Percentiles rank a stretch among this genome's conserved stretches.
These are phyloP conservation scores for Passer domesticus DNA, from an alignment of 2,113 vertebrate species.

Conservation along the genomic window DNA sequence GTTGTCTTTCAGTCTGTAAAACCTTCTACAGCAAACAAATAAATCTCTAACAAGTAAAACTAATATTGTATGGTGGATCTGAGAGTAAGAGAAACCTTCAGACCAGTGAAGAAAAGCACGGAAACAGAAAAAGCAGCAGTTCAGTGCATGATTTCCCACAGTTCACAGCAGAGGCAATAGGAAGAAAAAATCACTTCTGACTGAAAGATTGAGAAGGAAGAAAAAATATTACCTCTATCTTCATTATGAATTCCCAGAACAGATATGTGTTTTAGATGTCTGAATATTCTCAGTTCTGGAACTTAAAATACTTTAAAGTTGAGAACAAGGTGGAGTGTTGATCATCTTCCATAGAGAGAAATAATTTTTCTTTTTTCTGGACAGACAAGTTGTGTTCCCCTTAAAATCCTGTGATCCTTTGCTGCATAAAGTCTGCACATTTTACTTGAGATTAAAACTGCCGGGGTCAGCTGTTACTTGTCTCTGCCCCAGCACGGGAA, in stretches of 20 bases:
- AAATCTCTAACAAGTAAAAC: background rate
- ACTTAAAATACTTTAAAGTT: background rate
- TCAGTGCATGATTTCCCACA: background rate
- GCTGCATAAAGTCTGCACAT: background rate
- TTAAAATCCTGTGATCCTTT: background rate
- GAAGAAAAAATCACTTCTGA: background rate
- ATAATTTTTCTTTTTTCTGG: background rate
- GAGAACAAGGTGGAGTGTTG: background rate
- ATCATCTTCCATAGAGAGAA: background rate
- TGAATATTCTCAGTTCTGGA: background rate
- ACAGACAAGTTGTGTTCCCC: background rate
- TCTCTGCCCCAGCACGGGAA: too few species aligned
- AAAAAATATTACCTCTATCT: background rate
- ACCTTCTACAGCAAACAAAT: background rate
- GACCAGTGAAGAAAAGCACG: background rate
- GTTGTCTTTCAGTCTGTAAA: background rate
- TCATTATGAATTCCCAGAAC: background rate
- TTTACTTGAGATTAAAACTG: background rate
- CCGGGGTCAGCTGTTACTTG: too few species aligned
- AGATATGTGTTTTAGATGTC: background rate
- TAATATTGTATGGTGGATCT: background rate
- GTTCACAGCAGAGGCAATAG: background rate
- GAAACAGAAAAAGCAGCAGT: background rate
- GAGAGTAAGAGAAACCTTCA: background rate
- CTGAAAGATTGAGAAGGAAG: background rate